Evolutionary conservation across 2,113 vertebrate genomes (phyloP).

Genomic region (Leptosomus discolor): DNA sequence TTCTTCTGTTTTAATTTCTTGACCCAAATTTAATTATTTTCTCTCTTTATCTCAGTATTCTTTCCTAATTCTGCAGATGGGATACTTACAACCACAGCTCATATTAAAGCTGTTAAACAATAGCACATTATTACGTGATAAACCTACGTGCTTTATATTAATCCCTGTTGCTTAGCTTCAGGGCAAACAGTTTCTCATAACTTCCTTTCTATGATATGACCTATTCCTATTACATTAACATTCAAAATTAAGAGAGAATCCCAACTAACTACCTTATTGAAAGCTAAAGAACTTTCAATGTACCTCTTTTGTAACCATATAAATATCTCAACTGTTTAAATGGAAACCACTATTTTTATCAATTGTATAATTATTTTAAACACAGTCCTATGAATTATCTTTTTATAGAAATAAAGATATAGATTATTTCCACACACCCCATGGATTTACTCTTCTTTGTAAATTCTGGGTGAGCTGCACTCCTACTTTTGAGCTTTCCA

Average conservation of each 20-base stretch:
- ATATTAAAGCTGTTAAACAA: slow-evolving; percentile 28
- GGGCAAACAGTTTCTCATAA: slow-evolving; percentile 36
- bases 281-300: background rate
- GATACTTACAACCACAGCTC: slow-evolving; percentile 37
- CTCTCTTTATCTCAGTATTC: slow-evolving; percentile 9
- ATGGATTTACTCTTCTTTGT: background rate
- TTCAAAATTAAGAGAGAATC: slow-evolving; percentile 8
- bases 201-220: background rate
- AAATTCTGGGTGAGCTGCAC: background rate
- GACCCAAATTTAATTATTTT: slow-evolving; percentile 4
- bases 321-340: background rate
- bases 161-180: slow-evolving; percentile 13
- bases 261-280: background rate
- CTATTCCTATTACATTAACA: background rate
- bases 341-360: background rate
- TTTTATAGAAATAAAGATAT: background rate
- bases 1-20: slow-evolving; percentile 31
- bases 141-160: background rate
- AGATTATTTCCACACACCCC: background rate
- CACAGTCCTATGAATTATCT: background rate
- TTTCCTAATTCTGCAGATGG: slow-evolving; percentile 30
- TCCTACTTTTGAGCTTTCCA: background rate
- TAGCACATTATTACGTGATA: slow-evolving; percentile 25
- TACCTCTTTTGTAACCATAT: background rate
- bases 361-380: background rate